phyloP scores from a whole-genome alignment of 2,113 vertebrate species.

The Acinonyx jubatus region DNA sequence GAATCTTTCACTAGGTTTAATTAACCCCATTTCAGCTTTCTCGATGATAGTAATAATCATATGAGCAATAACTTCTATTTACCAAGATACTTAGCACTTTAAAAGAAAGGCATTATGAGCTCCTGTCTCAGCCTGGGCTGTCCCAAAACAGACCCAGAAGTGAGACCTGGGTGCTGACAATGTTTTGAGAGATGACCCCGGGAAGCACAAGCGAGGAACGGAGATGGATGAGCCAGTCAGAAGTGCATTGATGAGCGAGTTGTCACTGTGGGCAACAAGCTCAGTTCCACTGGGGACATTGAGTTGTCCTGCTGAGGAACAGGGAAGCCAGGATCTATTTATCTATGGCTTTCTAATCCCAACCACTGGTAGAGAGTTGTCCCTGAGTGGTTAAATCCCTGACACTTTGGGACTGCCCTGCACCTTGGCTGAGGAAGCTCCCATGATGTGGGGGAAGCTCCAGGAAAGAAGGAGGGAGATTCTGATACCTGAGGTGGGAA shows the following conservation, averaged over 20 bases:
- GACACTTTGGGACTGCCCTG: background rate
- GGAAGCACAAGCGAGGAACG: background rate
- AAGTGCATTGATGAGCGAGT: background rate
- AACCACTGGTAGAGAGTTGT: background rate
- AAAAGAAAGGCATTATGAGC: background rate
- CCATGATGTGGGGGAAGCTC: background rate
- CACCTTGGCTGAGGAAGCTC: background rate
- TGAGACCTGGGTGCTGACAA: background rate
- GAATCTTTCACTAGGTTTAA: background rate
- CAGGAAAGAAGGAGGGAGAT: background rate
- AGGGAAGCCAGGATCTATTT: background rate
- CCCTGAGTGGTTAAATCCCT: background rate
- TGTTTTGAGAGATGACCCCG: conserved; percentile 11
- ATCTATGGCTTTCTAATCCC: background rate
- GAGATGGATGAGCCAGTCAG: background rate
- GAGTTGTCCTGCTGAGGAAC: background rate
- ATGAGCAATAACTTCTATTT: background rate
- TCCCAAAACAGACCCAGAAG: background rate
- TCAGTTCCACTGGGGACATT: background rate
- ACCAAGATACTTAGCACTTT: background rate
- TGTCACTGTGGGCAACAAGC: background rate
- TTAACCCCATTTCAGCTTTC: background rate
- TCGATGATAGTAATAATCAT: background rate
- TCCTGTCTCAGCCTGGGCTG: background rate
- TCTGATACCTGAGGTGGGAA: background rate